phyloP scores from a whole-genome alignment of 2,888 invertebrate species.

The Leptarthrus brevirostris region DNA sequence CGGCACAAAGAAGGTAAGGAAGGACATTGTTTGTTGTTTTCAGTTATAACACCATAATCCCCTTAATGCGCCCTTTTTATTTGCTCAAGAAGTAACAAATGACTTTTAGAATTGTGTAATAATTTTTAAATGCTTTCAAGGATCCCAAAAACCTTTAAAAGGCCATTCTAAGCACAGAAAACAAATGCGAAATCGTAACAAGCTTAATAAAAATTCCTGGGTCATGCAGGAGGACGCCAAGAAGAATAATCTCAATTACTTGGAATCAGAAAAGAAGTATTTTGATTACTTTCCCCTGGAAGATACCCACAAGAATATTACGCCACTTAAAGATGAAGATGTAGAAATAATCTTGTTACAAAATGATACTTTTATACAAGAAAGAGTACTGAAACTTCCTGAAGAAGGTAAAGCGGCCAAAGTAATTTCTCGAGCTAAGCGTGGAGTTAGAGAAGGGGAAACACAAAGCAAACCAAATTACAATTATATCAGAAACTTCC shows the following conservation, averaged over 20 bases:
- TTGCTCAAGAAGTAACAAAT: too few relatives aligned
- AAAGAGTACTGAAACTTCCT: slow-evolving; percentile 4
- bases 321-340: slow-evolving; percentile 52
- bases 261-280: slow-evolving; percentile 55
- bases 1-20: slow-evolving; percentile 20
- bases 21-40: too few relatives aligned
- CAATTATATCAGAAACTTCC: slow-evolving; percentile 6
- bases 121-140: too few relatives aligned
- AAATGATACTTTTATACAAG: slow-evolving; percentile 27
- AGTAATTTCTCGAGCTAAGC: slow-evolving; percentile 5
- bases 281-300: slow-evolving; percentile 57
- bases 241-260: slow-evolving; percentile 36
- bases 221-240: background rate
- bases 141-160: background rate
- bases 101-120: too few relatives aligned
- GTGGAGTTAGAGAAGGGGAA: slow-evolving; percentile 10
- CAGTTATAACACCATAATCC: too few relatives aligned
- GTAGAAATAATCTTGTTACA: slow-evolving; percentile 49
- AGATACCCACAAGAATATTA: slow-evolving; percentile 46
- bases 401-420: background rate
- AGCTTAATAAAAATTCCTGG: background rate
- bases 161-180: slow-evolving; percentile 13
- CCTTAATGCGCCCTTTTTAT: too few relatives aligned
- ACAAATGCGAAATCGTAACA: slow-evolving; percentile 23
- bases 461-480: background rate